Base-by-base conservation (phyloP, 2,797 vertebrate genomes). In the Arnoldichthys spilopterus region DNA sequence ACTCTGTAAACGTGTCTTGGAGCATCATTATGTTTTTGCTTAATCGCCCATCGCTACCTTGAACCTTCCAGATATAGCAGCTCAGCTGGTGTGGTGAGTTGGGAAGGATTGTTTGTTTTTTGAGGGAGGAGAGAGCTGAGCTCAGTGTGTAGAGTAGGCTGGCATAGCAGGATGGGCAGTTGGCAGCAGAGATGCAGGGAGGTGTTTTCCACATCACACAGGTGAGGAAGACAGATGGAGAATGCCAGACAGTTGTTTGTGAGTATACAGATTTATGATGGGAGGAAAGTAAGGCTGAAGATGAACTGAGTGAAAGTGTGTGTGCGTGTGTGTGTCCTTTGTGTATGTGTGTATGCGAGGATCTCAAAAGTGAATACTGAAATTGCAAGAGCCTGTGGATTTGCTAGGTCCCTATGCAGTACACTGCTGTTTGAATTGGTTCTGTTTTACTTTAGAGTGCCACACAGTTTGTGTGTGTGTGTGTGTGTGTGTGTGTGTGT, bases 211-310 rank as follows among this genome's bases (percentile, higher is more conserved):
- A 77, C 87, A 91, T 85, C 85, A 90, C 89, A 90, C 87, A 91
- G 92, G 88, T 90, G 90, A 93, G 90, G 83, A 88, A 92, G 90
- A 93, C 90, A 93, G 91, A 94, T 93, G 92, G 90, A 89, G 89
- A 89, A 87, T 90, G 90, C 91, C 90, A 91, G 90, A 90, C 90
- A 92, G 90, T 89, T 90, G 89, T 92, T 92, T 92, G 90, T 92
- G 88, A 89, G 93, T 93, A 92, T 93, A 89, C 92, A 93, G 92
- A 94, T 93, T 93, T 92, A 92, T 93, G 91, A 92, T 87, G 88
- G 90, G 90, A 91, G 88, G 88, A 91, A n/a, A 89, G 90, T 85
- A 66, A 73, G 76, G 87, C 84, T 86, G 84, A 72, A 89, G 87
- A 88, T 90, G 88, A 91, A 84, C 78, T 59, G 85, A 40, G 67